Conservation (phyloP, 2,888 invertebrate genomes). For the Punctoribates punctum region DNA sequence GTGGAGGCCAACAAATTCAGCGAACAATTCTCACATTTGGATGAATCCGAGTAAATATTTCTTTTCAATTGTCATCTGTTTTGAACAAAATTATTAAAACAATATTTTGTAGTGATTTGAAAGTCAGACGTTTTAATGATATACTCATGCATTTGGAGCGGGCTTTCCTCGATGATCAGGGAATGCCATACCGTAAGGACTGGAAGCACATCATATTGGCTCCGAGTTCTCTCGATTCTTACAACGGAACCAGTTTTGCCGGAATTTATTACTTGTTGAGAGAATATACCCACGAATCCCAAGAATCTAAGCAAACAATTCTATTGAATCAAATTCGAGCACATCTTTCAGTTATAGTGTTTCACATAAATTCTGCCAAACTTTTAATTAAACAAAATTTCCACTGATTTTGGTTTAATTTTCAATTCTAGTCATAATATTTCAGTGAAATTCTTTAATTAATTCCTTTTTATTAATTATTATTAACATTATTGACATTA, state of each 20-base stretch:
- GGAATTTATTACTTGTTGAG: background rate
- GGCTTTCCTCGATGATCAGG: background rate
- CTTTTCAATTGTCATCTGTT: background rate
- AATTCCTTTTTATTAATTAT: too few species aligned
- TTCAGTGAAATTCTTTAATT: too few species aligned
- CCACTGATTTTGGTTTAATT: too few species aligned
- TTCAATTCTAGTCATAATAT: too few species aligned
- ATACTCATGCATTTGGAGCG: background rate
- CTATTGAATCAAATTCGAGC: background rate
- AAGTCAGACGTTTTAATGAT: background rate
- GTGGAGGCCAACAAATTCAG: background rate
- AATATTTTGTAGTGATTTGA: background rate
- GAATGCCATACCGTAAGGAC: background rate
- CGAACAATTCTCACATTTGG: background rate
- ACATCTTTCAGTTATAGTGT: constrained; percentile 20
- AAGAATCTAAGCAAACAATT: background rate
- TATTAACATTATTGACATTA: too few species aligned
- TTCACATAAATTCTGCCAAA: constrained; percentile 26
- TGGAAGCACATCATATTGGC: background rate
- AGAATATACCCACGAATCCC: background rate
- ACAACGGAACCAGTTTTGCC: constrained; percentile 7
- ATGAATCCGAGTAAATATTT: background rate
- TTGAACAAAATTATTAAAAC: background rate
- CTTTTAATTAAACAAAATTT: background rate
- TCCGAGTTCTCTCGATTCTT: constrained; percentile 19